Evolutionary conservation across 2,888 invertebrate species (phyloP).

Genomic region (Galerucella pusilla): DNA sequence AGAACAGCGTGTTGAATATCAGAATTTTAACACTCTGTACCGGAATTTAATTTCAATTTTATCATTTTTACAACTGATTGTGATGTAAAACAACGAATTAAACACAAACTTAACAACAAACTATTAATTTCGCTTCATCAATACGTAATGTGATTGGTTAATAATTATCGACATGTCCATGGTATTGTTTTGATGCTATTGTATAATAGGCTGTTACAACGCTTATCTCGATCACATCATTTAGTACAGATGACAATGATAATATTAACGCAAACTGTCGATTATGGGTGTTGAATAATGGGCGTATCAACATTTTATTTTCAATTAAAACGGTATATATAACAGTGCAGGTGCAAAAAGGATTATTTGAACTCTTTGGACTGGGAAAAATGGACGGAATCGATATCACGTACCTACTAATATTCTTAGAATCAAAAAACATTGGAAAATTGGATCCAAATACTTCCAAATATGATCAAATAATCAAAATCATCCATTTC

Average conservation of each 20-base stretch:
- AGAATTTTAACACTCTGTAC: neutral
- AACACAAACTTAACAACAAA: neutral
- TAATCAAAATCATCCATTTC: too few species aligned
- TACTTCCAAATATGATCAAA: too few species aligned
- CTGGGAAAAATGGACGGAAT: too few species aligned
- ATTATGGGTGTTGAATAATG: neutral
- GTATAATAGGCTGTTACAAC: neutral
- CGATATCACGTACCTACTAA: too few species aligned
- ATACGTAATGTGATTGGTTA: neutral
- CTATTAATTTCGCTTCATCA: neutral
- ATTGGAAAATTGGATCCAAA: too few species aligned
- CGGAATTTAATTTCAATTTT: neutral
- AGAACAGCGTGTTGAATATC: too few species aligned
- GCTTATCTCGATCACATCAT: neutral
- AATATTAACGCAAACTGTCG: neutral
- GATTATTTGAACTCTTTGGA: too few species aligned
- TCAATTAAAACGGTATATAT: neutral
- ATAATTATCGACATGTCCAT: neutral
- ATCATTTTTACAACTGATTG: too few species aligned
- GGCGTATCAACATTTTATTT: neutral
- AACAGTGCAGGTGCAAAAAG: neutral
- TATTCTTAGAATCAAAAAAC: too few species aligned
- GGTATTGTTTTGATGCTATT: neutral
- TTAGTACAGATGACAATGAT: conserved; percentile 4
- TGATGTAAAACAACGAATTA: neutral